These are phyloP conservation scores for Whitmania pigra DNA, from an alignment of 1,140 invertebrate species.

Conservation along the genomic window DNA sequence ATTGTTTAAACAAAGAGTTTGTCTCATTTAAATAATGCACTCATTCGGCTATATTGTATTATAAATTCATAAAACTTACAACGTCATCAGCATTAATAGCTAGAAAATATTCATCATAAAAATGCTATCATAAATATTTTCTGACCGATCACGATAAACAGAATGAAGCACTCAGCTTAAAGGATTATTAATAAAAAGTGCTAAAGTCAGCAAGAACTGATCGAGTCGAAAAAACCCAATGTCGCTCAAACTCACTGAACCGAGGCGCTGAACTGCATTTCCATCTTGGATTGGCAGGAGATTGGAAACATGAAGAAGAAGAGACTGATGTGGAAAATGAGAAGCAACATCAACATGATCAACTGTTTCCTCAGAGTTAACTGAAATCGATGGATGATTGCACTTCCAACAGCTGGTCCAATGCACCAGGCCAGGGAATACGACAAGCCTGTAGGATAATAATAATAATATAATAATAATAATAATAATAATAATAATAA, in stretches of 20 bases:
- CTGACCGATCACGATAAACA: too few species aligned
- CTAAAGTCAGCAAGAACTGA: neutral
- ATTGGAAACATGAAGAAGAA: constrained; percentile 17
- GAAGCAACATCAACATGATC: neutral
- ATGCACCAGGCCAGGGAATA: constrained; percentile 9
- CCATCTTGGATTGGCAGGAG: neutral
- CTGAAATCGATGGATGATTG: neutral
- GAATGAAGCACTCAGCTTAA: too few species aligned
- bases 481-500: too few species aligned
- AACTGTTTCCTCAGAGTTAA: neutral
- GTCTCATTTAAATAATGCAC: too few species aligned
- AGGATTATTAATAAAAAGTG: neutral
- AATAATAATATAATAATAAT: neutral
- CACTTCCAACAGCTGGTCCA: constrained; percentile 3
- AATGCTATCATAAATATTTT: too few species aligned
- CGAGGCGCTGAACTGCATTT: neutral
- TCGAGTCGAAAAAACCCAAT: neutral
- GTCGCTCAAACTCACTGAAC: neutral
- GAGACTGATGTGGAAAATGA: constrained; percentile 3
- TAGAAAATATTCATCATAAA: too few species aligned
- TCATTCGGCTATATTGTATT: too few species aligned
- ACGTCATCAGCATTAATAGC: too few species aligned
- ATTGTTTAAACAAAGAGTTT: too few species aligned
- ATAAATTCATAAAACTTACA: too few species aligned
- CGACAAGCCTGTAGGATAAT: constrained; percentile 2